Evolutionary conservation across 2,113 vertebrate species (phyloP).

Genomic region (Poecile atricapillus): DNA sequence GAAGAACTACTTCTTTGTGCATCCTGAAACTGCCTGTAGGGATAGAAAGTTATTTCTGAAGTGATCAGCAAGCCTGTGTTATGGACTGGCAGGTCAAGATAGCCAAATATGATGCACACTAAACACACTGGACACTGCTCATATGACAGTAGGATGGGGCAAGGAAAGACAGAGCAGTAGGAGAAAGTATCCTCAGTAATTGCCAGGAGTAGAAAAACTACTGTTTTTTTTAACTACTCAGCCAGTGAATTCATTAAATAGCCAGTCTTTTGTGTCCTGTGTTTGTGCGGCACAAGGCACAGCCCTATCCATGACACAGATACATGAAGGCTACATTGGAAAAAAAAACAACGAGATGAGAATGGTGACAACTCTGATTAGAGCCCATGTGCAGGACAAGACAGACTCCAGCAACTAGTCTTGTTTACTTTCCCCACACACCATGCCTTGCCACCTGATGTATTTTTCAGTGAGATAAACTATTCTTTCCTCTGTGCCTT

Average conservation of each 20-base stretch:
- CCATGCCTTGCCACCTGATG: neutral
- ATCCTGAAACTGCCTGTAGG: neutral
- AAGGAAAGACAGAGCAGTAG: neutral
- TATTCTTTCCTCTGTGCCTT: neutral
- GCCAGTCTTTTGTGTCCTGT: neutral
- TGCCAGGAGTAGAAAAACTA: neutral
- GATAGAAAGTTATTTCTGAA: neutral
- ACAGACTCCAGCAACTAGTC: neutral
- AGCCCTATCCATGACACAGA: neutral
- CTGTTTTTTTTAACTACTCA: neutral
- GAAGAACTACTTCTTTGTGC: neutral
- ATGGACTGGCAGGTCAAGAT: neutral
- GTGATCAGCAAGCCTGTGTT: neutral
- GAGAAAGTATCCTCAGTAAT: neutral
- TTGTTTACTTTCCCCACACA: neutral
- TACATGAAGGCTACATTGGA: neutral
- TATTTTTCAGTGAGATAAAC: neutral
- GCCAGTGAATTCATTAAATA: neutral
- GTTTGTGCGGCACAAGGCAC: neutral
- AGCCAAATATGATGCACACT: fast-evolving
- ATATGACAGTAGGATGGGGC: neutral
- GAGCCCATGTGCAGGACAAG: neutral
- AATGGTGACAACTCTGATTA: neutral
- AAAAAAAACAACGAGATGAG: neutral
- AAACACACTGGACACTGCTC: neutral